Evolutionary conservation across 2,113 vertebrate species (phyloP).

Genomic region (Oostethus manadensis): DNA sequence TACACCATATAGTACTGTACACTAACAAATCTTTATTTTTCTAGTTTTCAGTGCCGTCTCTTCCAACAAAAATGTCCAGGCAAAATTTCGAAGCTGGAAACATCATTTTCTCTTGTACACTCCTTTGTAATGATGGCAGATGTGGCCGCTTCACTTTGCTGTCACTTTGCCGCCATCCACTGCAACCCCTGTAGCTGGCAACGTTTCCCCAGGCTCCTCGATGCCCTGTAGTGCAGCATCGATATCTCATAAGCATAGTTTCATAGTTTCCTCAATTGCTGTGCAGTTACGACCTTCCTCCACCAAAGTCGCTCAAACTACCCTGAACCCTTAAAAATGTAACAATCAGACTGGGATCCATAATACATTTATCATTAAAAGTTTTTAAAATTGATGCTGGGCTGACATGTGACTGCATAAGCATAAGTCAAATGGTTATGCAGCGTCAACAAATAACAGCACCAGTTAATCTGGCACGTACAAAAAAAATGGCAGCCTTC

Average conservation of each 20-base stretch:
- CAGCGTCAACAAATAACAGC: slow-evolving; percentile 47
- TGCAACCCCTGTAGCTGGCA: slow-evolving; percentile 28
- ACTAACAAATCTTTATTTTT: not conserved
- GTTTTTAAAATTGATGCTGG: slow-evolving; percentile 21
- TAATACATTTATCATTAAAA: slow-evolving; percentile 47
- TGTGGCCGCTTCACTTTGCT: slow-evolving; percentile 40
- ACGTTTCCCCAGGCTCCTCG: slow-evolving; percentile 37
- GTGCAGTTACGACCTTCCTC: slow-evolving; percentile 26
- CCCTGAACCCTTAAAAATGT: slow-evolving; percentile 31
- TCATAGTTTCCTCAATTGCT: slow-evolving; percentile 65
- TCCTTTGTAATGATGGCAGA: slow-evolving; percentile 36
- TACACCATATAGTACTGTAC: too few relatives aligned
- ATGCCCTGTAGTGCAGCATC: slow-evolving; percentile 22
- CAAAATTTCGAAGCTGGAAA: slow-evolving; percentile 26
- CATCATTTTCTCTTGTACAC: slow-evolving; percentile 18
- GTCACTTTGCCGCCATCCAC: slow-evolving; percentile 31
- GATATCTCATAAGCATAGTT: slow-evolving; percentile 35
- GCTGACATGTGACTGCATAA: slow-evolving; percentile 24
- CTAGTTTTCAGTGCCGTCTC: not conserved
- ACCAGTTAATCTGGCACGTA: slow-evolving; percentile 57
- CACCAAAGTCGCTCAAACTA: slow-evolving; percentile 35
- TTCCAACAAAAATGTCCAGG: slow-evolving; percentile 10
- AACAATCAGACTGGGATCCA: slow-evolving; percentile 49
- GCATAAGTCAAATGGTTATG: slow-evolving; percentile 50
- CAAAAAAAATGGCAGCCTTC: slow-evolving; percentile 53